Conservation (phyloP, 2,797 vertebrate species). For the Gymnodraco acuticeps region DNA sequence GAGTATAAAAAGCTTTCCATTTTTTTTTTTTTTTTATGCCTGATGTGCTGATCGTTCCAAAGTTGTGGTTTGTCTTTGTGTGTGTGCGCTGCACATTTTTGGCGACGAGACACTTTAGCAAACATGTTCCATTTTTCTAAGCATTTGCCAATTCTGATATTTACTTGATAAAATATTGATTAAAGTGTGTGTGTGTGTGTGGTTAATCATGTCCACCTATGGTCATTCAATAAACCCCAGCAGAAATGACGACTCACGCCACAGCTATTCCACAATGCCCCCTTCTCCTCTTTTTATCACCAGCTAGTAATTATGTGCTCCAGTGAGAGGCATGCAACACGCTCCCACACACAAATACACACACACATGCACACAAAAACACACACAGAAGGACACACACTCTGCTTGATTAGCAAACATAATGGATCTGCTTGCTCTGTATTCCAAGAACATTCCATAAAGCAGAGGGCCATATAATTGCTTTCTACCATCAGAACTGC, state of each 20-base stretch:
- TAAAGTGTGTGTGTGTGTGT: neutral
- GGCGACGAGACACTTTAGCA: conserved; percentile 34
- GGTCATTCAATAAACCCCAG: conserved; percentile 59
- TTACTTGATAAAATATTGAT: conserved; percentile 18
- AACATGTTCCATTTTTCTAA: conserved; percentile 30
- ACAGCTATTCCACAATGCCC: conserved; percentile 63
- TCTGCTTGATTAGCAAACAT: conserved; percentile 73
- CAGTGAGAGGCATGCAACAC: conserved; percentile 68
- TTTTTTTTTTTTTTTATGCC: conserved; percentile 12
- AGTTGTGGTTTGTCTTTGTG: conserved; percentile 49
- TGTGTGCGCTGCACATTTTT: conserved; percentile 42
- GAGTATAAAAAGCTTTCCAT: conserved; percentile 65
- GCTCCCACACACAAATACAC: conserved; percentile 22
- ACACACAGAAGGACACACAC: conserved; percentile 32
- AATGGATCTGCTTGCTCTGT: conserved; percentile 72
- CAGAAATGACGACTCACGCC: conserved; percentile 51
- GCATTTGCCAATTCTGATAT: conserved; percentile 13
- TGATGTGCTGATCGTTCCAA: conserved; percentile 43
- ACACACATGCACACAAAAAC: conserved; percentile 24
- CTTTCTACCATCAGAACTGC: conserved; percentile 53
- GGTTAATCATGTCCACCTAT: conserved; percentile 61
- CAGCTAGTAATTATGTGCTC: conserved; percentile 77
- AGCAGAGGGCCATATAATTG: conserved; percentile 73
- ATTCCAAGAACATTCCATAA: conserved; percentile 76
- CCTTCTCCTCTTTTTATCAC: conserved; percentile 72